phyloP scores from a whole-genome alignment of 2,113 vertebrate species.

The Oreochromis niloticus region DNA sequence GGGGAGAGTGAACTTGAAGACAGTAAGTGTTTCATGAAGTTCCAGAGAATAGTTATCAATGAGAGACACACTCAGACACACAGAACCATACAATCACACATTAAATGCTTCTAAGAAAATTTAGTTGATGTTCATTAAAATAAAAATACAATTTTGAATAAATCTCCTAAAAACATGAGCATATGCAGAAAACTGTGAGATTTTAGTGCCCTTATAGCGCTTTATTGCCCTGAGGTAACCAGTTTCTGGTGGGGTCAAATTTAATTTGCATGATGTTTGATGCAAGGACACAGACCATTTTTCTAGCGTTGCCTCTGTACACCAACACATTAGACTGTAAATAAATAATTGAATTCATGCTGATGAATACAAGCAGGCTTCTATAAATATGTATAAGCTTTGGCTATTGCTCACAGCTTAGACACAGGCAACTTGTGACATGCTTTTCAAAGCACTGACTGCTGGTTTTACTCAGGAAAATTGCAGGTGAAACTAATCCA shows the following conservation, averaged over 20 bases:
- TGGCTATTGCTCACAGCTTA: neutral
- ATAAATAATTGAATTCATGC: neutral
- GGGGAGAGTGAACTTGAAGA: neutral
- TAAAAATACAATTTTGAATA: neutral
- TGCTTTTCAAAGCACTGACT: neutral
- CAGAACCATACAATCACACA: neutral
- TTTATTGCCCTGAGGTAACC: neutral
- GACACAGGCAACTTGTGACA: neutral
- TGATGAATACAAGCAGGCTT: neutral
- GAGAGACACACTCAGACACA: neutral
- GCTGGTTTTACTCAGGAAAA: neutral
- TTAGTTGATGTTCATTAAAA: neutral
- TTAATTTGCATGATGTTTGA: neutral
- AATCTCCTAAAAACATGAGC: neutral
- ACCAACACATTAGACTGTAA: neutral
- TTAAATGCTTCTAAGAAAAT: neutral
- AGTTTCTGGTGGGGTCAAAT: neutral
- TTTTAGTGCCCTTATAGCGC: rapidly evolving
- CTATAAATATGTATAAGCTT: neutral
- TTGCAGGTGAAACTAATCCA: neutral
- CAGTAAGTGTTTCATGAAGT: neutral
- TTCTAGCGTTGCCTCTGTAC: neutral
- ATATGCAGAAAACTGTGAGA: neutral
- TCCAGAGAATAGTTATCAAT: neutral
- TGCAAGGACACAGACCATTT: neutral